Base-by-base conservation (phyloP, 2,113 vertebrate genomes). In the Limnothrissa miodon region DNA sequence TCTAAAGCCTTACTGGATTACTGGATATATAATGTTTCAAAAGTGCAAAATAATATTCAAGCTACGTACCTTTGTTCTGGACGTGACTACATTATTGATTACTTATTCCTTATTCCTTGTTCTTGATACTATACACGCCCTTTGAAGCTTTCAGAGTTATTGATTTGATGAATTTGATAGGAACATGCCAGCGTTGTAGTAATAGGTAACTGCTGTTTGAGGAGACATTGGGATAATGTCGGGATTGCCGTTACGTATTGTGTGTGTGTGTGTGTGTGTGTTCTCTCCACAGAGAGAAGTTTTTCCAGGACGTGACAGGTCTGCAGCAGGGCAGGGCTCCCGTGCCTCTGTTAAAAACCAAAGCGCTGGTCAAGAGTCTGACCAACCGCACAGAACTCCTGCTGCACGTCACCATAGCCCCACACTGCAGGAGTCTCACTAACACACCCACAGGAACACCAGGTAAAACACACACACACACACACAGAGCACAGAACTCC, bases 331-430 rank as follows among this genome's bases (percentile, higher is more conserved):
- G 93, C 88, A 94, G 93, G 48, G 94, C 83, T 33, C 92, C 95
- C 39, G 56, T 83, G 59, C 95, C 96, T 2, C 91, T 99, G 86
- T 94, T 94, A 29, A 99, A 99, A 91, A 99, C 98, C 0, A 99
- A 97, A 92, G 92, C 95, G 0, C 88, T 99, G 48, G 96, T 99
- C 62, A 99, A 96, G 92, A 99, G 98, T 88, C 88, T 99, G 87
- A 99, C 98, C 96, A 99, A 99, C 91, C 96, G 98, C 83, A 97
- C 98, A 0, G 98, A 99, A 90, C 93, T 99, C 56, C 90, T 99
- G 53, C 81, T 99, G 15, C 98, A 99, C 0, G 98, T 99, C 66
- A 99, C 98, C 74, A 99, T 99, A 3, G 97, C 97, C 1, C 96
- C 98, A n/a, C 98, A 99, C 82, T 95, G 96, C 15, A 95, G 96